Percentiles rank a stretch among this genome's conserved stretches.
Conservation (phyloP, 2,113 vertebrate species). For the Galemys pyrenaicus region DNA sequence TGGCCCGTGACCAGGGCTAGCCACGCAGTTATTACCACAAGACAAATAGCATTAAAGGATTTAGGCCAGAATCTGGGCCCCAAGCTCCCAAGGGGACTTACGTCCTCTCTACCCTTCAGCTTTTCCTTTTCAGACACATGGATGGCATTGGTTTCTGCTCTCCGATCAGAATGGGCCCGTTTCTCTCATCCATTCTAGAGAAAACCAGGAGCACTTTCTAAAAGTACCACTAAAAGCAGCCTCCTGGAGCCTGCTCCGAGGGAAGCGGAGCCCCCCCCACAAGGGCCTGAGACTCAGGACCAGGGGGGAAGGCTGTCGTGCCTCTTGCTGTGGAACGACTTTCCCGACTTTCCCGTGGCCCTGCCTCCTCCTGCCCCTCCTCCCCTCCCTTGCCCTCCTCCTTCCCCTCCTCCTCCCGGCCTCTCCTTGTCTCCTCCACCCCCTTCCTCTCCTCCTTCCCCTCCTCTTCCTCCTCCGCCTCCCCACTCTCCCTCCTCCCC, state of each 20-base stretch:
- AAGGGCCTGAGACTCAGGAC: neutral
- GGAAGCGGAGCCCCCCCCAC: neutral
- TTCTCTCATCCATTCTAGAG: neutral
- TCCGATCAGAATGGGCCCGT: neutral
- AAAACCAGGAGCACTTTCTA: neutral
- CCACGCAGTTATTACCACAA: neutral
- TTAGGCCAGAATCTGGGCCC: neutral
- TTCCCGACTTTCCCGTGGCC: neutral
- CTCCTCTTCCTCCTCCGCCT: neutral
- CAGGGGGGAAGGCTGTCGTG: neutral
- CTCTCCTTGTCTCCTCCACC: too few relatives aligned
- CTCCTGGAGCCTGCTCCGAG: too few relatives aligned
- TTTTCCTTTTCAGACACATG: neutral
- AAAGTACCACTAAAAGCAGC: neutral
- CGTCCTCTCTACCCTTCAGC: neutral
- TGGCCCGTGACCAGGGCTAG: neutral
- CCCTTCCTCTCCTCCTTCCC: neutral
- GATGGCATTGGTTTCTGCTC: neutral
- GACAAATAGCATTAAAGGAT: neutral
- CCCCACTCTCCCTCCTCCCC: neutral
- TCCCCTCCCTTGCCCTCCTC: neutral
- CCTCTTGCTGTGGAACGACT: too few relatives aligned
- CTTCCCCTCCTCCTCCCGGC: neutral
- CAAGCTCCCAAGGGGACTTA: neutral
- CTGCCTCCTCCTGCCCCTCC: neutral